Conservation (phyloP, 2,113 vertebrate genomes). For the Megaceryle maxima region DNA sequence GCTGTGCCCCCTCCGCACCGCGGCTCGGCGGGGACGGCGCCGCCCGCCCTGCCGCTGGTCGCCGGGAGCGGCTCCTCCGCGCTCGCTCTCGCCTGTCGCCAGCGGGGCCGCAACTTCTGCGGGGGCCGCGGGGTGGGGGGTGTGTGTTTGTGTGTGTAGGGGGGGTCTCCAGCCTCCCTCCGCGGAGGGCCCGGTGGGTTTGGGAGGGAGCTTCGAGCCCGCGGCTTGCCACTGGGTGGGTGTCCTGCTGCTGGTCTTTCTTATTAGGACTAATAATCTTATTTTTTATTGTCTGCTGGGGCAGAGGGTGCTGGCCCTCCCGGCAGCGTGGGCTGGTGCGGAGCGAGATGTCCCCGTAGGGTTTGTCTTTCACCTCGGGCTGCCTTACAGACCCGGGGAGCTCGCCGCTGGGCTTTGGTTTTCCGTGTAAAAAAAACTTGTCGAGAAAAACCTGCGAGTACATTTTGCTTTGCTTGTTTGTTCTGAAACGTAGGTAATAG, state of each 20-base stretch:
- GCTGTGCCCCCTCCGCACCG: neutral
- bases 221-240: neutral
- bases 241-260: neutral
- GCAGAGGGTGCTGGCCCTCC: neutral
- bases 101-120: neutral
- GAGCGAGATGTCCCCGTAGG: neutral
- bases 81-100: neutral
- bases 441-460: rapidly evolving
- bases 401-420: neutral
- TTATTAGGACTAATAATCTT: neutral
- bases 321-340: neutral
- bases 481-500: rapidly evolving
- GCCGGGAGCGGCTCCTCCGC: neutral
- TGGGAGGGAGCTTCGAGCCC: neutral
- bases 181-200: neutral
- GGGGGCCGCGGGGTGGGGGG: neutral
- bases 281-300: no score
- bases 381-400: rapidly evolving
- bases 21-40: neutral
- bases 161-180: neutral
- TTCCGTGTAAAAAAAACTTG: neutral
- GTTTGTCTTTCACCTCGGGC: neutral
- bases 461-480: neutral
- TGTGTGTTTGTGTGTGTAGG: no score
- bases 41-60: neutral